phyloP scores from a whole-genome alignment of 2,113 vertebrate genomes.

The Cyprinodon variegatus region DNA sequence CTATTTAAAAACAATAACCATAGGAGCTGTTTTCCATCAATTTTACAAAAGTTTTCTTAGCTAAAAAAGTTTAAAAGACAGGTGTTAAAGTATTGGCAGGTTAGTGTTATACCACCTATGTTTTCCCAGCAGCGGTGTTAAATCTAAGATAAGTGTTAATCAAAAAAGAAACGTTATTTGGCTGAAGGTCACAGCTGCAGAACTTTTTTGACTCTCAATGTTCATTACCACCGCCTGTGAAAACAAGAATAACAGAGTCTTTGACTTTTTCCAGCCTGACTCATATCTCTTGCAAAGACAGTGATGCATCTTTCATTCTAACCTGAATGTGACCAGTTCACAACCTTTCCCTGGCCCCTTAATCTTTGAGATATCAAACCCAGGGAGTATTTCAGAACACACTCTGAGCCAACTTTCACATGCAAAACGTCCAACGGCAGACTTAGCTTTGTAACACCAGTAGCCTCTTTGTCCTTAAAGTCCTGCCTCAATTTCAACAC shows the following conservation, averaged over 20 bases:
- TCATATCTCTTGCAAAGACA: conserved; percentile 3
- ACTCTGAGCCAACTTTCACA: conserved; percentile 27
- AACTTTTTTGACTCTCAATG: conserved; percentile 6
- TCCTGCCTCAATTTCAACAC: conserved; percentile 6
- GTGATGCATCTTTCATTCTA: conserved; percentile 5
- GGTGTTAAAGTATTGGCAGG: background rate
- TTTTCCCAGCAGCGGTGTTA: background rate
- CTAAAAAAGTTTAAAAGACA: background rate
- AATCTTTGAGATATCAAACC: conserved; percentile 34
- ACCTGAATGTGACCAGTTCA: conserved; percentile 13
- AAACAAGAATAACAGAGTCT: background rate
- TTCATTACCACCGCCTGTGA: conserved; percentile 7
- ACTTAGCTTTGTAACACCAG: conserved; percentile 14
- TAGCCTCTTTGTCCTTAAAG: conserved; percentile 32
- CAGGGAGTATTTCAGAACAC: conserved; percentile 12
- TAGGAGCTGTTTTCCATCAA: background rate
- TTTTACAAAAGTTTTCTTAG: background rate
- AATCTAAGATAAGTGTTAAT: conserved; percentile 8
- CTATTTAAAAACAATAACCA: background rate
- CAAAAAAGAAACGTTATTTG: conserved; percentile 45
- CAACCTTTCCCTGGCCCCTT: conserved; percentile 30
- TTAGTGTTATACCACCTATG: background rate
- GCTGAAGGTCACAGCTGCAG: conserved; percentile 20
- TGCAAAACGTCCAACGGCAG: conserved; percentile 35
- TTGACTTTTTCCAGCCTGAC: background rate